Base-by-base conservation (phyloP, 2,113 vertebrate species). In the Struthidea cinerea region DNA sequence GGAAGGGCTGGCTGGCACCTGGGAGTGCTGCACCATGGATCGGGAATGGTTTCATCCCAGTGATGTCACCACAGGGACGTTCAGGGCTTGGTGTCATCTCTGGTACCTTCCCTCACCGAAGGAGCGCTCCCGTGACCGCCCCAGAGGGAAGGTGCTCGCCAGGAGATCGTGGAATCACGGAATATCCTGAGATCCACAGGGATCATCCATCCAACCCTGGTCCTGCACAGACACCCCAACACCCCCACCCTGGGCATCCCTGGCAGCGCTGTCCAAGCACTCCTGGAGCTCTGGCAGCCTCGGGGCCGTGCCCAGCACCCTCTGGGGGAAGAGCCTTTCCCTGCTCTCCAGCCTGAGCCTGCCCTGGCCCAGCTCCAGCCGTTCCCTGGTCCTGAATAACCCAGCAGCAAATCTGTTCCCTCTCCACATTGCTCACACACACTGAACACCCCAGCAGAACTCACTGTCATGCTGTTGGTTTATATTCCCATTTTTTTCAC, bases 21-120 rank as follows among this genome's bases (percentile, higher is more conserved):
- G 49, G 26, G 64, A 16, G 7, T 2, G 47, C 11, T 3, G 32
- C 3, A 0, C 9, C 0, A 5, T 10, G 65, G 26, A 0, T 24
- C n/a, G 32, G 91, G 42, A 73, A 10, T 15, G 55, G 18, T 60
- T 35, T 39, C 4, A 22, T 10, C 26, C 39, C 3, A 0, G 14
- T 14, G 39, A 2, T 26, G 50, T 7, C 28, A 28, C 50, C 26
- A 1, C 59, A 7, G 39, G 10, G 49, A 11, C 32, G 69, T 7
- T 42, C 6, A 16, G 70, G 4, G 1, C 3, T 55, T 55, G 15
- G 13, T 24, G 56, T 11, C 7, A 20, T 5, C 79, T 46, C 46
- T 23, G 46, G n/a, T 9, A 2, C 37, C 52, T 81, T 23, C 55
- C 55, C 39, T 20, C 30, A 10, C 27, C 24, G 1, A 3, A 44